Evolutionary conservation across 1,140 invertebrate genomes (phyloP).

Genomic region (Orius insidiosus): DNA sequence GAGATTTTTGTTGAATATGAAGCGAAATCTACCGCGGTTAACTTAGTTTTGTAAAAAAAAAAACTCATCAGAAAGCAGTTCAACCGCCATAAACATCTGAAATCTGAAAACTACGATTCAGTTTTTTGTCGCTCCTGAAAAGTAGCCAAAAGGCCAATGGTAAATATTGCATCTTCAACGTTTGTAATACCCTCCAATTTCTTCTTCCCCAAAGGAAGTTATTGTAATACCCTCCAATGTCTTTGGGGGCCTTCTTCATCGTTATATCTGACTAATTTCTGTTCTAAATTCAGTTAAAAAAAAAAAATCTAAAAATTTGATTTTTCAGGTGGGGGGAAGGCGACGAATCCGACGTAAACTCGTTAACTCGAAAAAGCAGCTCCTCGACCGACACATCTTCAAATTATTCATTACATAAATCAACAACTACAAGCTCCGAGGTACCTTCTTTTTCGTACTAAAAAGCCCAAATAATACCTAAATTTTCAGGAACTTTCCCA

Average conservation of each 20-base stretch:
- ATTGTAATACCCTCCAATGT: too few species aligned
- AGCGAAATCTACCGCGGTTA: too few species aligned
- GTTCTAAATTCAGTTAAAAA: neutral
- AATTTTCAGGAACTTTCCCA: constrained; percentile 16
- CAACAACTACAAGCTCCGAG: constrained; percentile 31
- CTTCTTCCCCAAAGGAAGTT: too few species aligned
- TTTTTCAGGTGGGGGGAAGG: constrained; percentile 18
- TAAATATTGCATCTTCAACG: too few species aligned
- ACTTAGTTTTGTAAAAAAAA: too few species aligned
- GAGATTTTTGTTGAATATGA: too few species aligned
- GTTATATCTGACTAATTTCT: neutral
- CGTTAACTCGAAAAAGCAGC: constrained; percentile 34
- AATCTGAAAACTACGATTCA: too few species aligned
- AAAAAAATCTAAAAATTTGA: neutral
- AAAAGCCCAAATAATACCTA: neutral
- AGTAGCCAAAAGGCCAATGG: too few species aligned
- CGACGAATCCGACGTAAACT: constrained; percentile 13
- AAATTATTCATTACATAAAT: constrained; percentile 38
- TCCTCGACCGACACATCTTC: constrained; percentile 41
- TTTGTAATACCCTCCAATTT: too few species aligned
- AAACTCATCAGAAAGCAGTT: too few species aligned
- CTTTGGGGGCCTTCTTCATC: neutral
- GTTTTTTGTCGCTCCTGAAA: too few species aligned
- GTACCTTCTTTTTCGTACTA: constrained; percentile 5
- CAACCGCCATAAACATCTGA: too few species aligned